A percentile compares a stretch with the other conserved stretches of the same genome.
Conservation (phyloP, 2,888 invertebrate genomes). For the Drosophila yooni region DNA sequence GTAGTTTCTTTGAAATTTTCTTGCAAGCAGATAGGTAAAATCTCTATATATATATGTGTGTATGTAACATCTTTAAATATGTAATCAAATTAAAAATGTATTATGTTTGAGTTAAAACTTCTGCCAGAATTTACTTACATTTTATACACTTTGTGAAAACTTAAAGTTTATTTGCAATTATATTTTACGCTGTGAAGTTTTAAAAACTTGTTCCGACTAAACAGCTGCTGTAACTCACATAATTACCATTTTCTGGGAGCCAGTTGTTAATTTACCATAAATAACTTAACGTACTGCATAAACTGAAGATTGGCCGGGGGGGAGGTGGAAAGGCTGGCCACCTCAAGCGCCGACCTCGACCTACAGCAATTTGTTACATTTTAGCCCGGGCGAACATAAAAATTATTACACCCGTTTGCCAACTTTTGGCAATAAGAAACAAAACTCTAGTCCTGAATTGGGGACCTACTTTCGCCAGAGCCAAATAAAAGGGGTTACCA, state of each 20-base stretch:
- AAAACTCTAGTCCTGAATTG: slow-evolving; percentile 36
- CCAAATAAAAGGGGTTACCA: slow-evolving; percentile 61
- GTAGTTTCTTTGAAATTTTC: neutral
- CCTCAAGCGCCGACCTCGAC: slow-evolving; percentile 44
- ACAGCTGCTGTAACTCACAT: slow-evolving; percentile 15
- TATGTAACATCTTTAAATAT: neutral
- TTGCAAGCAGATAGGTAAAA: neutral
- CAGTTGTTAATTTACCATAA: slow-evolving; percentile 39
- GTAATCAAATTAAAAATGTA: neutral
- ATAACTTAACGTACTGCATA: slow-evolving; percentile 12
- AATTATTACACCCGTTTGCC: slow-evolving; percentile 57
- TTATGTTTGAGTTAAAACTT: neutral
- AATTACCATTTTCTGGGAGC: slow-evolving; percentile 35
- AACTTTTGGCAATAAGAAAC: slow-evolving; percentile 45
- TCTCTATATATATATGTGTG: neutral
- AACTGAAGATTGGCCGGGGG: neutral
- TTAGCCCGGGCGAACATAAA: slow-evolving; percentile 48
- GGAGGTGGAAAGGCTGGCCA: neutral
- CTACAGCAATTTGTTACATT: slow-evolving; percentile 68
- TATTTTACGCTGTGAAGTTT: slow-evolving; percentile 1
- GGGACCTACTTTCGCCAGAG: slow-evolving; percentile 62
- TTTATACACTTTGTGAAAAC: neutral
- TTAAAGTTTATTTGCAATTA: neutral
- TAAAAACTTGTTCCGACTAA: neutral
- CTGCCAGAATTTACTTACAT: neutral